A percentile compares a stretch with the other conserved stretches of the same genome.
These are phyloP conservation scores for Corynorhinus townsendii DNA, from an alignment of 2,113 vertebrate species.

Conservation along the genomic window DNA sequence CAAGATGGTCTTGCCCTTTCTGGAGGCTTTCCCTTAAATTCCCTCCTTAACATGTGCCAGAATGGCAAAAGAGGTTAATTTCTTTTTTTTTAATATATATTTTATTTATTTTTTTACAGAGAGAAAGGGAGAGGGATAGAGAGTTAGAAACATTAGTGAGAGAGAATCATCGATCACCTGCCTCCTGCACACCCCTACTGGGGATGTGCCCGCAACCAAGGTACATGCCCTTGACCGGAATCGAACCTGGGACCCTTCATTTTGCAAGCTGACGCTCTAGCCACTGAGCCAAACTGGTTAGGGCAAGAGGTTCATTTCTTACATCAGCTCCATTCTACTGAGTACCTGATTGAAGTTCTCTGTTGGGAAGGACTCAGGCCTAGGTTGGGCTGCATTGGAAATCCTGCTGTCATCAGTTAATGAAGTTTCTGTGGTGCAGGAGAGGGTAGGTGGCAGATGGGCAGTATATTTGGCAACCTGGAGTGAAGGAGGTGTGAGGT, in stretches of 20 bases:
- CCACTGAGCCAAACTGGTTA: no score
- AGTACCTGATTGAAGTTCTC: neutral
- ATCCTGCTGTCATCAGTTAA: no score
- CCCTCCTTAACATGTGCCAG: neutral
- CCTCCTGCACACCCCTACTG: no score
- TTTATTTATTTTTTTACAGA: no score
- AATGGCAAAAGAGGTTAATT: no score
- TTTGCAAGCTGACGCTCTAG: no score
- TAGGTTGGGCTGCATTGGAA: neutral
- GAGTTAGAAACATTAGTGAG: no score
- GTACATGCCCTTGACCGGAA: no score
- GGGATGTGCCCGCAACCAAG: no score
- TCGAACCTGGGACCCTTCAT: no score
- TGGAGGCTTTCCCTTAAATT: neutral
- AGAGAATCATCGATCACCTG: no score
- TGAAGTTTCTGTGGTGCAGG: neutral
- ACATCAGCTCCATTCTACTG: fast-evolving
- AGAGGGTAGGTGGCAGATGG: neutral
- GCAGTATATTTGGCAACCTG: neutral
- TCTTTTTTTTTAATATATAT: neutral
- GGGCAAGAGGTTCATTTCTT: neutral
- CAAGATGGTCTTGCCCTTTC: neutral
- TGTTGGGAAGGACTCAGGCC: neutral
- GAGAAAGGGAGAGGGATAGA: no score
- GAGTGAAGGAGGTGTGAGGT: neutral